A percentile compares a stretch with the other conserved stretches of the same genome.
phyloP scores from a whole-genome alignment of 2,888 invertebrate genomes.

The Drosophila recens region DNA sequence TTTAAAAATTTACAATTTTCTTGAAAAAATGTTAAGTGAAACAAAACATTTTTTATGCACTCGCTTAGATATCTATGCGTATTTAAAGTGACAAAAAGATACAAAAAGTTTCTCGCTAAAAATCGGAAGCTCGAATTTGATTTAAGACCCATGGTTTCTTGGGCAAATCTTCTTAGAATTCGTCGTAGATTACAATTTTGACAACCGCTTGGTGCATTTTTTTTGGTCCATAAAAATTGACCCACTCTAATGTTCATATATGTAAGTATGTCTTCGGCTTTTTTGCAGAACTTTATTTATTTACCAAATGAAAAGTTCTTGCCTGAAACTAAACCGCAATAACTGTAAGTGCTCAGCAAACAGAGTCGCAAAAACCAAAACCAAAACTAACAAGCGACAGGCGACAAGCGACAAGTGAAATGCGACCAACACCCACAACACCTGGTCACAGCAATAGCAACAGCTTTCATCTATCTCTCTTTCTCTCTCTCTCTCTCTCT shows the following conservation, averaged over 20 bases:
- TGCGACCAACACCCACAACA: constrained; percentile 21
- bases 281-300: constrained; percentile 58
- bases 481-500: neutral
- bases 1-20: too few species aligned
- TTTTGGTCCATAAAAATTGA: too few species aligned
- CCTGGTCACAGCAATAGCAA: constrained; percentile 18
- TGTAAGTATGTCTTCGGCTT: neutral
- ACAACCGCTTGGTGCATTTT: too few species aligned
- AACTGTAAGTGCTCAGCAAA: constrained; percentile 79
- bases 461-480: neutral
- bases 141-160: too few species aligned
- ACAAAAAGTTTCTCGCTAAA: too few species aligned
- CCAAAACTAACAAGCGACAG: constrained; percentile 46
- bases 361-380: constrained; percentile 45
- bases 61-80: too few species aligned
- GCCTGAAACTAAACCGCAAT: constrained; percentile 71
- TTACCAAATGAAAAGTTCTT: constrained; percentile 61
- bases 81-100: too few species aligned
- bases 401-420: constrained; percentile 16
- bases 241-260: neutral
- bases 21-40: too few species aligned
- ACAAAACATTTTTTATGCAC: too few species aligned
- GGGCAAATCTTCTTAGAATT: too few species aligned
- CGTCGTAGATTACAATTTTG: too few species aligned
- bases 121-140: too few species aligned